Percentiles rank a stretch among this genome's conserved stretches.
phyloP scores from a whole-genome alignment of 2,888 invertebrate species.

The Isotomurus palustris region DNA sequence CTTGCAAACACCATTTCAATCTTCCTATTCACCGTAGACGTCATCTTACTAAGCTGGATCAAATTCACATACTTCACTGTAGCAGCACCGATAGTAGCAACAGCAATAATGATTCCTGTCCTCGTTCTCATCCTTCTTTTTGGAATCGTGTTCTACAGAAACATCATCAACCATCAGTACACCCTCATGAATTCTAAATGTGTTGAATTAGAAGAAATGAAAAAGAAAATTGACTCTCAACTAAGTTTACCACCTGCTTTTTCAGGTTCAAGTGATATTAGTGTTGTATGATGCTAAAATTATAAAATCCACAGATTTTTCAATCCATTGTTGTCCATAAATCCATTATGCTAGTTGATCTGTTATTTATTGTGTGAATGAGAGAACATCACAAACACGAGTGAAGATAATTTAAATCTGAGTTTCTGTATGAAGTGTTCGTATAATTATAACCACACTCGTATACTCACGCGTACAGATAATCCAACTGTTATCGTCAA shows the following conservation, averaged over 20 bases:
- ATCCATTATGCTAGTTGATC: too few relatives aligned
- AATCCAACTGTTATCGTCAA: too few relatives aligned
- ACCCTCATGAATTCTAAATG: constrained; percentile 22
- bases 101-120: constrained; percentile 37
- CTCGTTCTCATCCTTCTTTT: constrained; percentile 36
- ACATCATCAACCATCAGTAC: constrained; percentile 32
- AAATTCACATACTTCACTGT: constrained; percentile 35
- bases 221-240: constrained; percentile 22
- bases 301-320: too few relatives aligned
- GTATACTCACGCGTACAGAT: too few relatives aligned
- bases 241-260: not conserved
- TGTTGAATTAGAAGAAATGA: constrained; percentile 26
- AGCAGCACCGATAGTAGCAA: constrained; percentile 17
- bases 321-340: too few relatives aligned
- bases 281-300: too few relatives aligned
- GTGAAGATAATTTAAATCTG: too few relatives aligned
- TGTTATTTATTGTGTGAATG: too few relatives aligned
- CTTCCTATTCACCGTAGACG: constrained; percentile 41
- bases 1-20: constrained; percentile 38
- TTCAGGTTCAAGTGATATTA: not conserved
- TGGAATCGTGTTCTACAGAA: constrained; percentile 39
- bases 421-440: too few relatives aligned
- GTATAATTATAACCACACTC: too few relatives aligned
- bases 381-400: too few relatives aligned
- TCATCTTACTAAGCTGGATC: constrained; percentile 40